Base-by-base conservation (phyloP, 2,113 vertebrate genomes). In the Gnathonemus longibarbis region DNA sequence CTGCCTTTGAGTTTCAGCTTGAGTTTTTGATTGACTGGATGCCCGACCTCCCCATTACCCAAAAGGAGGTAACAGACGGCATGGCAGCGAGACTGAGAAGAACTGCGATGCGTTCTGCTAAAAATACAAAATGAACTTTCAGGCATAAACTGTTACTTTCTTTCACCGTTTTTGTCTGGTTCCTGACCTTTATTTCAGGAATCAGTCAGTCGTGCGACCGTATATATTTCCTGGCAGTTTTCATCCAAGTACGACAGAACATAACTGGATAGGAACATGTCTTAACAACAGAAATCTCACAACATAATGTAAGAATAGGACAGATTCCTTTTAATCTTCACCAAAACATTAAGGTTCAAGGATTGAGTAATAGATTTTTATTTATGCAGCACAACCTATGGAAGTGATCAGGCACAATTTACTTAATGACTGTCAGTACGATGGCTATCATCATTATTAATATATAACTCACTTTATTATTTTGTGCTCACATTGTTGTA, bases 1-100 rank as follows among this genome's bases (percentile, higher is more conserved):
- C 9, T 87, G 17, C 17, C 86, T 87, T 87, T 39, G 50, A 50
- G 86, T 87, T 87, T 87, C 48, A 56, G 50, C 86, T 56, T 39
- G 49, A 35, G 49, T 87, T 86, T 87, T 53, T 87, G 86, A 87
- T 58, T 58, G 86, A 58, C 86, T 86, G 48, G 49, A 58, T 21
- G n/a, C 31, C 31, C 31, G 5, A 2, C 46, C 84, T 27, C 10
- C 24, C 48, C 49, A 49, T 86, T 86, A 50, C 52, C 42, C 86
- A 53, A 21, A 39, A 31, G 11, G 86, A 87, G 86, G 24, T 58
- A 56, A 53, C 50, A 42, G 49, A 87, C 84, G 2, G 46, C 24
- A 31, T 52, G 27, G 50, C 49, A 87, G 46, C 0, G 13, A 24
- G 15, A 53, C 50, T 42, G 31, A 56, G 24, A 53, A 19, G 27